Conservation (phyloP, 1,140 invertebrate species). For the Rhizoglyphus robini region DNA sequence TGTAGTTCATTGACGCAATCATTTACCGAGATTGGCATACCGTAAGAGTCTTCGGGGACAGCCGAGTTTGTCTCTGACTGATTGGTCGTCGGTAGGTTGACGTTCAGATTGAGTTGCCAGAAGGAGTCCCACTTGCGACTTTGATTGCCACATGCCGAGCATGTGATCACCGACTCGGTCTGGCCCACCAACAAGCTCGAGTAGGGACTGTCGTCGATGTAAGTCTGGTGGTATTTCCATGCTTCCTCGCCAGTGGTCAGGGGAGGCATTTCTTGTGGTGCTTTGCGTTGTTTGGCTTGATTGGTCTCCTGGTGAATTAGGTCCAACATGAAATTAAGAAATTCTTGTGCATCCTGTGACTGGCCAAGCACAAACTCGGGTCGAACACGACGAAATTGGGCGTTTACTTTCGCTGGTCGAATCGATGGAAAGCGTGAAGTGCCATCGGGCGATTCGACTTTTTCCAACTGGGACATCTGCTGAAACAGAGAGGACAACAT, state of each 20-base stretch:
- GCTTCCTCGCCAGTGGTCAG: not conserved
- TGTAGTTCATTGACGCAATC: not conserved
- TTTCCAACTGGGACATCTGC: not conserved
- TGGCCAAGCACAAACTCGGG: not conserved
- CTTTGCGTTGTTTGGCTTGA: not conserved
- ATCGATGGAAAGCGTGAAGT: not conserved
- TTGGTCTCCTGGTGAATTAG: not conserved
- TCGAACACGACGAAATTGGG: not conserved
- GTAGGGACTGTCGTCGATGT: not conserved
- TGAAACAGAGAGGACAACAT: not conserved
- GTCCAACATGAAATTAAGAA: not conserved
- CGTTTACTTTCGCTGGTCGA: not conserved
- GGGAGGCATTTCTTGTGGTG: not conserved
- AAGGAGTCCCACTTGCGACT: not conserved
- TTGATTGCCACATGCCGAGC: not conserved
- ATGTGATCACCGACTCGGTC: not conserved
- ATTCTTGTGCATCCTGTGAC: not conserved
- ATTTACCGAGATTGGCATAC: not conserved
- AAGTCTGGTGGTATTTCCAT: not conserved
- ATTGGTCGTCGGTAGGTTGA: not conserved
- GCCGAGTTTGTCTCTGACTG: not conserved
- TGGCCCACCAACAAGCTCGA: not conserved
- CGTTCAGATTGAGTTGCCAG: not conserved
- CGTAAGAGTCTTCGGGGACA: not conserved
- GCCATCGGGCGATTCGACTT: not conserved